Evolutionary conservation across 2,797 vertebrate species (phyloP), one percentile per base, ranked within the genome.

Genomic region (Sebastes trivittatus): DNA sequence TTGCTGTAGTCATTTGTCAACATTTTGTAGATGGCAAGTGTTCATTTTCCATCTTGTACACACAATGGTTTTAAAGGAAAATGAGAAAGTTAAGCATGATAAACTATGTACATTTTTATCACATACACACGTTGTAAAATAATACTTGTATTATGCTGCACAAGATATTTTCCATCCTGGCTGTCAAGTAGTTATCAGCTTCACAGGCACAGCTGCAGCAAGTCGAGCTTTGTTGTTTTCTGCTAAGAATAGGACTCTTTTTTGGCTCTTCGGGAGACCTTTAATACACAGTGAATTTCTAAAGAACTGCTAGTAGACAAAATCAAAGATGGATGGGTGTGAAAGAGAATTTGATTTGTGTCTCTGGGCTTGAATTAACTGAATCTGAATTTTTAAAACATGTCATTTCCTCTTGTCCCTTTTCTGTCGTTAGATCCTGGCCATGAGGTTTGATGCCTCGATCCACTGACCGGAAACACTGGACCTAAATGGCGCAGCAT

Each of bases 401-500:
- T 59, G 27, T 32, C n/a, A 16, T 42, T 46, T 62, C 3, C 6
- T 54, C 2, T 7, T 25, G 9, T 78, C 56, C 3, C 42, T 0
- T 36, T 34, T 75, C 6, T 77, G 65, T 70, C 32, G 2, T 72
- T 58, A 99, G 98, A 97, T 98, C 97, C 97, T 98, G 97, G 98
- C 97, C 97, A 99, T 99, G 98, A 99, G 98, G 98, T 99, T 99
- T 99, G 97, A 99, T 98, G 97, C 98, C 98, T 99, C 98, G 91
- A 96, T 97, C 97, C 97, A 96, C 96, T 99, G 97, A 98, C 97
- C 97, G 97, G 96, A 98, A 97, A 99, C 97, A 98, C 97, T 98
- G 98, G 98, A 99, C 98, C 98, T 99, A 99, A 99, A 99, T 99
- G 98, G 98, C 98, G 98, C 98, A 99, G 97, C 98, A 99, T 99